phyloP scores from a whole-genome alignment of 1,140 invertebrate species.

The Drosophila baimaii region DNA sequence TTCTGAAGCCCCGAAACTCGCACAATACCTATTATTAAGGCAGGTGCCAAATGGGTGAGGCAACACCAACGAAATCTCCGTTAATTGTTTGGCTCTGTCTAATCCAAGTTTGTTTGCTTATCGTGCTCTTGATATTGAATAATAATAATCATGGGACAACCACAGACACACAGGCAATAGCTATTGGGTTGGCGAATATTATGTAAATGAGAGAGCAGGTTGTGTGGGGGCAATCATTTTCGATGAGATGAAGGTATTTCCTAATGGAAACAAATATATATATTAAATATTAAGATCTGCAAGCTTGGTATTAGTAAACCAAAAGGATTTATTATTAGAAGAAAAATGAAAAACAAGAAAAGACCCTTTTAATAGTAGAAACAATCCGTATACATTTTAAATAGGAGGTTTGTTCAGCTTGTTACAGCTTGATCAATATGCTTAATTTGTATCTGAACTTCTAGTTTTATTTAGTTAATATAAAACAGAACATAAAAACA shows the following conservation, averaged over 20 bases:
- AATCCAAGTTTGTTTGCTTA: constrained; percentile 46
- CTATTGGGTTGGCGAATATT: constrained; percentile 22
- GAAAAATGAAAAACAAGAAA: background rate
- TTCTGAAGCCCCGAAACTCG: constrained; percentile 21
- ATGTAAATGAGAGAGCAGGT: constrained; percentile 44
- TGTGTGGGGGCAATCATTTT: too few species aligned
- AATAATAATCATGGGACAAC: constrained; percentile 72
- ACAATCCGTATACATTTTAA: too few species aligned
- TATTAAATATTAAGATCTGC: too few species aligned
- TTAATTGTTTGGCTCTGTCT: constrained; percentile 58
- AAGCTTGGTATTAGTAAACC: background rate
- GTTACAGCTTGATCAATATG: background rate
- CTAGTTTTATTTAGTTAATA: background rate
- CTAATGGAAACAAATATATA: too few species aligned
- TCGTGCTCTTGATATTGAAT: constrained; percentile 69
- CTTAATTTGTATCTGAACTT: background rate
- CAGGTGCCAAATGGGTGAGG: constrained; percentile 55
- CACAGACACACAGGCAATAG: background rate
- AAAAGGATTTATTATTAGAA: background rate
- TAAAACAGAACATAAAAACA: background rate
- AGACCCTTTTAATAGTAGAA: background rate
- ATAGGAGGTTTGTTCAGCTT: too few species aligned
- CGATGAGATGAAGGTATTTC: too few species aligned
- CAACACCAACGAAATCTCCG: constrained; percentile 59
- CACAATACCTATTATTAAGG: constrained; percentile 7